Percentiles rank a stretch among this genome's conserved stretches.
phyloP scores from a whole-genome alignment of 2,888 invertebrate genomes.

The Aplocera efformata region DNA sequence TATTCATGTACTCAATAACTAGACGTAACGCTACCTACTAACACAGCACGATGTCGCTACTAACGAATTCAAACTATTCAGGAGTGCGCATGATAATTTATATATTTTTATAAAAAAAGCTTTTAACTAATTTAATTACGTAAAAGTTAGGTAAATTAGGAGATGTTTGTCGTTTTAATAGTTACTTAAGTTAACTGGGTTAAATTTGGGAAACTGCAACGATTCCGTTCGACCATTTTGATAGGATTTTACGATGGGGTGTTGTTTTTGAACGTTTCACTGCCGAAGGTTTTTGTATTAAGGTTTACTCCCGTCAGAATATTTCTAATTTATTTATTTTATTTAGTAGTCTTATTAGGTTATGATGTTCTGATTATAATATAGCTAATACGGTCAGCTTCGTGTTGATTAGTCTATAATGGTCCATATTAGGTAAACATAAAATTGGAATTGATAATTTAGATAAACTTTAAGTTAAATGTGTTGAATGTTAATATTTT shows the following conservation, averaged over 20 bases:
- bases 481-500: constrained; percentile 23
- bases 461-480: constrained; percentile 31
- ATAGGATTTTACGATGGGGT: constrained; percentile 18
- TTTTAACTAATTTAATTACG: constrained; percentile 13
- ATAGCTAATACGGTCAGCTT: constrained; percentile 13
- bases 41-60: constrained; percentile 12
- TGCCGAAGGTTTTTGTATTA: constrained; percentile 17
- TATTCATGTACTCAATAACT: background rate
- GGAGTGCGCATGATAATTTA: constrained; percentile 15
- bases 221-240: constrained; percentile 24
- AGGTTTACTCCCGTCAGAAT: constrained; percentile 4
- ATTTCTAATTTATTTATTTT: background rate
- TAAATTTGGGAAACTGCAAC: constrained; percentile 15
- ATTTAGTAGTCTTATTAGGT: background rate
- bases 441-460: constrained; percentile 45
- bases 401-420: constrained; percentile 18
- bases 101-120: constrained; percentile 21
- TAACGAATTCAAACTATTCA: constrained; percentile 16
- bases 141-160: constrained; percentile 11
- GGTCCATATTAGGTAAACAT: constrained; percentile 23
- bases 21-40: constrained; percentile 10
- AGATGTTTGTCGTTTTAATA: constrained; percentile 12
- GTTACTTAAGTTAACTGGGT: constrained; percentile 4
- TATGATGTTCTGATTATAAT: constrained; percentile 5
- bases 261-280: constrained; percentile 11